These are phyloP conservation scores for Cathartes aura DNA, from an alignment of 2,113 vertebrate genomes.

Conservation along the genomic window DNA sequence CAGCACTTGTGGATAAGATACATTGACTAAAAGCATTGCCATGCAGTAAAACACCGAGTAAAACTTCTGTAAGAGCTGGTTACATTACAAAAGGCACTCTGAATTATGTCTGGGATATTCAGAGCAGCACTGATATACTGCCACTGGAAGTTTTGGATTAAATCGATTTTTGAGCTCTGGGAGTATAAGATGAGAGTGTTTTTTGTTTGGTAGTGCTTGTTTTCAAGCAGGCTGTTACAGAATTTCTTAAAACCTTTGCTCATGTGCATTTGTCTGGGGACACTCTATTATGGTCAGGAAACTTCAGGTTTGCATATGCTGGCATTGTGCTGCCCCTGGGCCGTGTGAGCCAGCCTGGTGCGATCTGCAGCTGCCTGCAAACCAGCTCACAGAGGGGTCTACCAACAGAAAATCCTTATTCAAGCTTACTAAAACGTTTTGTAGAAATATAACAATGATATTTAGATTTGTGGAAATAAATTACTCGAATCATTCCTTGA, in stretches of 20 bases:
- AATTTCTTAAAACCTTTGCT: neutral
- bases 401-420: neutral
- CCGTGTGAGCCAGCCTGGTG: neutral
- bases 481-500: neutral
- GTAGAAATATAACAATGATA: neutral
- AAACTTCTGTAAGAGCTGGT: neutral
- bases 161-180: neutral
- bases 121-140: neutral
- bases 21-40: neutral
- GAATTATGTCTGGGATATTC: neutral
- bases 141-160: neutral
- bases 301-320: neutral
- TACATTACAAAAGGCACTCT: neutral
- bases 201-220: neutral
- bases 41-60: neutral
- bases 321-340: neutral
- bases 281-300: neutral
- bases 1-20: neutral
- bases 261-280: neutral
- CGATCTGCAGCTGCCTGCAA: neutral
- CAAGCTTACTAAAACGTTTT: neutral
- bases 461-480: neutral
- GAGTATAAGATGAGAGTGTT: neutral
- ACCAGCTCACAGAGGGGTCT: neutral
- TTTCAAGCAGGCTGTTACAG: neutral